A percentile compares a stretch with the other conserved stretches of the same genome.
Conservation (phyloP, 2,797 vertebrate species). For the Pseudopleuronectes americanus region DNA sequence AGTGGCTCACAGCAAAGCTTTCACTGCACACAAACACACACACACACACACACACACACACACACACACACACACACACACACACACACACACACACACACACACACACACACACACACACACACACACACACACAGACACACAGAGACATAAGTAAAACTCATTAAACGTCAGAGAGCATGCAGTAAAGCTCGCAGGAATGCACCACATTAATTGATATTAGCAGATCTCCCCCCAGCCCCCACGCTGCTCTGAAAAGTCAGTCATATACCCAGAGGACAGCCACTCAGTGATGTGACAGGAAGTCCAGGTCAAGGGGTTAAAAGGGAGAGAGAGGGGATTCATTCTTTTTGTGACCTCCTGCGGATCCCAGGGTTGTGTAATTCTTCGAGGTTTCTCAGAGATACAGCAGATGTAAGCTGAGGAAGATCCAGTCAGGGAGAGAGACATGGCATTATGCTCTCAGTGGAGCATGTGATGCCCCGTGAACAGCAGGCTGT, state of each 20-base stretch:
- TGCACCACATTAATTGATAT: constrained; percentile 18
- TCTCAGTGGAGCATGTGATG: constrained; percentile 66
- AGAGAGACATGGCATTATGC: constrained; percentile 31
- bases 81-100: no score
- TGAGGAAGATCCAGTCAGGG: constrained; percentile 17
- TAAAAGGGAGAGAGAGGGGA: constrained; percentile 31
- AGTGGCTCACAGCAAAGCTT: not conserved
- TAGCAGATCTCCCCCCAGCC: constrained; percentile 19
- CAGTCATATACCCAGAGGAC: not conserved
- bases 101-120: no score
- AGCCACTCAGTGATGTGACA: constrained; percentile 40
- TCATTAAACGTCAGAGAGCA: constrained; percentile 2
- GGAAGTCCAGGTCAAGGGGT: constrained; percentile 76
- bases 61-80: no score
- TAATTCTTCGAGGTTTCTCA: not conserved
- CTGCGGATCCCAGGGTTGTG: constrained; percentile 24
- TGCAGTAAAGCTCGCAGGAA: constrained; percentile 10
- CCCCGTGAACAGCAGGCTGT: constrained; percentile 61
- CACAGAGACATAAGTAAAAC: no score
- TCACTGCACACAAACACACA: no score
- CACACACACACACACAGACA: no score
- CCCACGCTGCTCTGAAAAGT: constrained; percentile 21
- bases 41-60: no score
- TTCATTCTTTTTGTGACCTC: constrained; percentile 56
- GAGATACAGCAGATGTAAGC: constrained; percentile 1